Base-by-base conservation (phyloP, 1,140 invertebrate genomes). In the Zaprionus kolodkinae region DNA sequence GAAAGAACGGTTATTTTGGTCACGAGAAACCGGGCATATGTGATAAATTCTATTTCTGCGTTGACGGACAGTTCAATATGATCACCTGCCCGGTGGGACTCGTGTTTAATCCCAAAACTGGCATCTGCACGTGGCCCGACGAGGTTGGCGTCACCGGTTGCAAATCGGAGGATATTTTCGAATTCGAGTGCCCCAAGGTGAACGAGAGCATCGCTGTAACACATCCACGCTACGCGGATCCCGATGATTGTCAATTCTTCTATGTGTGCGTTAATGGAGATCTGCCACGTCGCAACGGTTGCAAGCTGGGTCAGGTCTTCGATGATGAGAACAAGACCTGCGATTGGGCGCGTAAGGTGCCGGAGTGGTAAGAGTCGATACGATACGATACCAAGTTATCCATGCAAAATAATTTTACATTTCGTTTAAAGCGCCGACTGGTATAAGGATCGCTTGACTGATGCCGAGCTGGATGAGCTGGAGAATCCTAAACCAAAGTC, bases 91-190 rank as follows among this genome's bases (percentile, higher is more conserved):
- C 97, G 0, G 95, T 95, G 38, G 97, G 97, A 0, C 93, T 99
- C 33, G 97, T 98, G 2, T 98, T 97, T 93, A 97, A 97, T 75
- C 96, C 97, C 76, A 96, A 96, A 81, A 96, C 96, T 48, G 97
- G 97, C 50, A 97, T 97, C 72, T 98, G 97, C 92, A 97, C 97
- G 12, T 98, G 97, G 97, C 96, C 97, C 0, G 97, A 98, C 93
- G 96, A 97, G 89, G 97, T 97, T 3, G 96, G 97, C 88, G 96
- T 97, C 91, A 95, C 95, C 83, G 96, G 96, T 11, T 98, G 97
- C 91, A 96, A 96, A 15, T 96, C 96, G 7, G 94, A 95, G 94
- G 97, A 98, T 40, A 94, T 97, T 1, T 97, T 97, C 93, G 94
- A 96, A 79, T 98, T 98, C 92, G 94, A 95, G 9, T 98, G 97